Base-by-base conservation (phyloP, 2,113 vertebrate species). In the Pleuronectes platessa region DNA sequence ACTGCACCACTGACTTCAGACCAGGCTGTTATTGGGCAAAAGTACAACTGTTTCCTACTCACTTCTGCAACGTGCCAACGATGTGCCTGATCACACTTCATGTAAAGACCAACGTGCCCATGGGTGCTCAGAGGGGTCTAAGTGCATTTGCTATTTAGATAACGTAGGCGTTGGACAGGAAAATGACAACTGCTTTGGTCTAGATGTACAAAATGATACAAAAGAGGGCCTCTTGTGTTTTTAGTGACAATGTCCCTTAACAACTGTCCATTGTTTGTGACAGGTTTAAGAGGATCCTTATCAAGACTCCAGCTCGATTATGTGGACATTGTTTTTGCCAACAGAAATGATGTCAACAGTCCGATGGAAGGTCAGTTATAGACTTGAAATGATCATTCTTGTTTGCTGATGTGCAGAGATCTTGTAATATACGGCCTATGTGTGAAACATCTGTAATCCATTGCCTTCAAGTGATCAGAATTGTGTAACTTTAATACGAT, bases 321-420 rank as follows among this genome's bases (percentile, higher is more conserved):
- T 0, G 96, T 98, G 67, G 97, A 98, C 85, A 95, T 98, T 0
- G 92, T 98, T 51, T 97, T 98, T 47, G 96, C 96, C 23, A 97
- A 96, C 87, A 94, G 95, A 68, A 96, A 94, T 24, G 96, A 97
- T 7, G 95, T 96, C 62, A 96, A 96, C 91, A 96, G 95, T 84
- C 96, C 96, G 0, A 96, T 97, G 96, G 97, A 98, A 93, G 96
- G 97, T 97, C 83, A 91, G 88, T 69, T 4, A 31, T 2, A 27
- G 13, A 66, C 7, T 8, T 67, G 18, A 26, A 68, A 59, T 60
- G 4, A 49, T 61, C 2, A 24, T 49, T 58, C 20, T 47, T 59
- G 13, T 59, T 61, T 37, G 53, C 51, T 49, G 23, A 0, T 13
- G 15, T 49, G 14, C 21, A 61, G 1, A 23, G 10, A 26, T 45